These are phyloP conservation scores for Philereme transversata DNA, from an alignment of 2,888 invertebrate species.

Conservation along the genomic window DNA sequence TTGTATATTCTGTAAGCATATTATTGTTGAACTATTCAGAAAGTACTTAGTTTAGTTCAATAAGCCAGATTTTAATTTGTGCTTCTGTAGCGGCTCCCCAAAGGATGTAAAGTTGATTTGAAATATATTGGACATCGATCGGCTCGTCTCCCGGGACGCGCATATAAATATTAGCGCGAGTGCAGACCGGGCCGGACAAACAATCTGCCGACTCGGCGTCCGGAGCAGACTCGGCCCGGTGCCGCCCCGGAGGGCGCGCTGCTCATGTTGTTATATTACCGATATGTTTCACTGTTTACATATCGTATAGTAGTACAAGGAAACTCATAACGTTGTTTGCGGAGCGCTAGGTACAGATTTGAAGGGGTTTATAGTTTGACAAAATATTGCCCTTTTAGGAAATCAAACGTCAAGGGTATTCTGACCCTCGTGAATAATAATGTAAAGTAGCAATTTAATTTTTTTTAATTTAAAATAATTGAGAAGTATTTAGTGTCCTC, in stretches of 20 bases:
- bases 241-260: constrained; percentile 18
- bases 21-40: neutral
- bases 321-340: constrained; percentile 27
- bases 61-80: constrained; percentile 3
- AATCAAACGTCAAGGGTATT: too few relatives aligned
- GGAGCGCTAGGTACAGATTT: neutral
- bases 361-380: too few relatives aligned
- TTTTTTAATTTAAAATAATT: too few relatives aligned
- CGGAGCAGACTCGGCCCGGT: constrained; percentile 2
- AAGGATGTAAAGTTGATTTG: constrained; percentile 28
- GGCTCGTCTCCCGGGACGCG: constrained; percentile 25
- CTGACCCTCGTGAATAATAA: too few relatives aligned
- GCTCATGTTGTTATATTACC: constrained; percentile 31
- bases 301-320: constrained; percentile 9
- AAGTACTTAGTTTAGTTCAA: neutral
- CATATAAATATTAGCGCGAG: constrained; percentile 24
- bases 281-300: constrained; percentile 29
- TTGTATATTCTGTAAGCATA: too few relatives aligned
- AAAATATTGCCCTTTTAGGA: too few relatives aligned
- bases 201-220: constrained; percentile 30
- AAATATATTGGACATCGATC: constrained; percentile 22
- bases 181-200: constrained; percentile 31
- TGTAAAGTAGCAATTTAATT: too few relatives aligned
- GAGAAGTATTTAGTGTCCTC: neutral
- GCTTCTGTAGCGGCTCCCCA: constrained; percentile 16